Evolutionary conservation across 2,113 vertebrate genomes (phyloP).

Genomic region (Ammodytes dubius): DNA sequence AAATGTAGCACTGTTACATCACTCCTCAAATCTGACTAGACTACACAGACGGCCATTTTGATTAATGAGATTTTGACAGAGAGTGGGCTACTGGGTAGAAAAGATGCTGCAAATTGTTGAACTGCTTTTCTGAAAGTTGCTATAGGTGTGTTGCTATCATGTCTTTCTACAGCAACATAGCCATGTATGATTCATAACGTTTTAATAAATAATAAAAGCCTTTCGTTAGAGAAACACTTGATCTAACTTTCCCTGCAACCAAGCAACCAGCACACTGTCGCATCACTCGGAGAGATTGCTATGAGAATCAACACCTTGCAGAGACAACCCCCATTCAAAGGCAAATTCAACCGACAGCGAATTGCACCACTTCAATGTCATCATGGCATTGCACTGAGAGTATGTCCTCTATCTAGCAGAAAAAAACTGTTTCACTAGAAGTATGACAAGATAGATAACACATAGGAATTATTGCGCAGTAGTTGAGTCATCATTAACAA

Average conservation of each 20-base stretch:
- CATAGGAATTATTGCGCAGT: too few species aligned
- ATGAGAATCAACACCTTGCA: constrained; percentile 39
- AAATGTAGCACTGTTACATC: constrained; percentile 56
- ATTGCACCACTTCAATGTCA: background rate
- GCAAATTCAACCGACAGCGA: background rate
- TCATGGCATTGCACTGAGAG: constrained; percentile 1
- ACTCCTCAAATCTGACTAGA: constrained; percentile 50
- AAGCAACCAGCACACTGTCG: background rate
- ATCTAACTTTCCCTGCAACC: constrained; percentile 31
- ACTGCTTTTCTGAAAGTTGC: constrained; percentile 11
- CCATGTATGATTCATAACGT: background rate
- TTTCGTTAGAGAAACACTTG: background rate
- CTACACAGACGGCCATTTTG: constrained; percentile 77
- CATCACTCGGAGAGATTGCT: background rate
- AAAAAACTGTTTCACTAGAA: background rate
- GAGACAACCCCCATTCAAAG: background rate
- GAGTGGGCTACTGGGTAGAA: background rate
- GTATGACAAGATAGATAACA: background rate
- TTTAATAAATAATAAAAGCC: background rate
- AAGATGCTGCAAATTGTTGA: background rate
- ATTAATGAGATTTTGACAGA: constrained; percentile 68
- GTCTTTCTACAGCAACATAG: background rate
- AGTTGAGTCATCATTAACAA: constrained; percentile 4
- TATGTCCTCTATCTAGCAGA: background rate
- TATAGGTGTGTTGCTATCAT: background rate